Percentiles rank a stretch among this genome's conserved stretches.
phyloP scores from a whole-genome alignment of 2,888 invertebrate species.

The Osmoderma eremita region DNA sequence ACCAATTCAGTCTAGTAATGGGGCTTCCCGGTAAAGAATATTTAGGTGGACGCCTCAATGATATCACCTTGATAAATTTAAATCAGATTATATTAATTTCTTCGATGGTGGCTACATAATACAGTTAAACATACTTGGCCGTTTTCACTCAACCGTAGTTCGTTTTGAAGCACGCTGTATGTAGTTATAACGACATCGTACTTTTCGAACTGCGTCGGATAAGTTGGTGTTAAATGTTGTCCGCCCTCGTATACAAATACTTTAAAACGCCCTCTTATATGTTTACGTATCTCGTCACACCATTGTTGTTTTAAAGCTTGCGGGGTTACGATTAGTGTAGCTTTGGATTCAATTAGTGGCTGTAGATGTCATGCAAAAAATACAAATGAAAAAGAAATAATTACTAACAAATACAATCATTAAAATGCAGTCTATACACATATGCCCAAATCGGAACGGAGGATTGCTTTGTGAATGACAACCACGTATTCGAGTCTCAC shows the following conservation, averaged over 20 bases:
- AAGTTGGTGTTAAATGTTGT: constrained; percentile 65
- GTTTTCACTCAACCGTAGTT: constrained; percentile 70
- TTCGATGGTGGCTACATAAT: too few relatives aligned
- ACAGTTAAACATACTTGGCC: constrained; percentile 55
- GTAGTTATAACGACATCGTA: constrained; percentile 80
- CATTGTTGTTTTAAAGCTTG: constrained; percentile 75
- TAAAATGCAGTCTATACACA: too few relatives aligned
- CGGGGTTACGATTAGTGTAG: constrained; percentile 80
- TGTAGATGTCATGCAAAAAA: constrained; percentile 48
- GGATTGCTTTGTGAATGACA: too few relatives aligned
- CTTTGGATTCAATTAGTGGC: constrained; percentile 67
- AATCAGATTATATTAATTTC: neutral
- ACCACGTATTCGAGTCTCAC: too few relatives aligned
- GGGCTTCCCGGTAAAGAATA: constrained; percentile 74
- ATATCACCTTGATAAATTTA: constrained; percentile 33
- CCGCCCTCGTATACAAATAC: constrained; percentile 68
- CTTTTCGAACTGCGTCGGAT: constrained; percentile 70
- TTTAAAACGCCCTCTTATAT: constrained; percentile 66
- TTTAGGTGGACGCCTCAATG: constrained; percentile 69
- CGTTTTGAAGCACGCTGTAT: constrained; percentile 72
- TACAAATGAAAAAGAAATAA: too few relatives aligned
- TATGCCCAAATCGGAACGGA: too few relatives aligned
- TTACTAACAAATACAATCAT: too few relatives aligned
- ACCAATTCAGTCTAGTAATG: constrained; percentile 76
- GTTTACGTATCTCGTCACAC: constrained; percentile 75